Evolutionary conservation across 2,797 vertebrate species (phyloP), one percentile per base, ranked within the genome.

Genomic region (Falco biarmicus): DNA sequence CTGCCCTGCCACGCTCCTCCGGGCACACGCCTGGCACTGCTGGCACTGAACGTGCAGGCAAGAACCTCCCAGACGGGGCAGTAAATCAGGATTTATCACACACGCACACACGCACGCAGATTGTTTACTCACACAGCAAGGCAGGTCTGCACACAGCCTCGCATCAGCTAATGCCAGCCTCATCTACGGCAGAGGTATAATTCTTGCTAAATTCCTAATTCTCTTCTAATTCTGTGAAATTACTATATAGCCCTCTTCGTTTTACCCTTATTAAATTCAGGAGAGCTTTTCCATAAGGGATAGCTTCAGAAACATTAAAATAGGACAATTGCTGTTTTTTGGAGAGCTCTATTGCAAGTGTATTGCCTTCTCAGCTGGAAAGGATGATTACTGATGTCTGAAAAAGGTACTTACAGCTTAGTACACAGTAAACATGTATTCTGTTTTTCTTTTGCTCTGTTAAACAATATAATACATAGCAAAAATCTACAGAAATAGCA

Each of bases 381-480:
- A 97, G 94, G 90, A 93, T 97, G 95, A 96, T 95, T 97, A 93
- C 82, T 93, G 94, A 94, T 96, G 89, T 97, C 97, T 98, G 97
- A 96, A 98, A 97, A 97, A 96, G 97, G 96, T 97, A 97, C 97
- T 98, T 98, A 97, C 87, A 97, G 97, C 92, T 97, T 97, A 97
- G 96, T 96, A 97, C 90, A 95, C 95, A 64, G 92, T 97, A 98
- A 98, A 98, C 97, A 98, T 95, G 96, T 97, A 98, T 97, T 98
- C 97, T 97, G 97, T 96, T 98, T 98, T 97, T 97, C 95, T 97
- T 97, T 98, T 97, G 88, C 93, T 97, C 95, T 97, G 97, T 96
- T 97, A 97, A 98, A 98, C 97, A 97, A 97, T 97, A 97, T 97
- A 98, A 98, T 97, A 97, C 96, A 97, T 95, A 91, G 97, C 85